A percentile compares a stretch with the other conserved stretches of the same genome.
Conservation (phyloP, 2,113 vertebrate species). For the Microcebus ravelobensis region DNA sequence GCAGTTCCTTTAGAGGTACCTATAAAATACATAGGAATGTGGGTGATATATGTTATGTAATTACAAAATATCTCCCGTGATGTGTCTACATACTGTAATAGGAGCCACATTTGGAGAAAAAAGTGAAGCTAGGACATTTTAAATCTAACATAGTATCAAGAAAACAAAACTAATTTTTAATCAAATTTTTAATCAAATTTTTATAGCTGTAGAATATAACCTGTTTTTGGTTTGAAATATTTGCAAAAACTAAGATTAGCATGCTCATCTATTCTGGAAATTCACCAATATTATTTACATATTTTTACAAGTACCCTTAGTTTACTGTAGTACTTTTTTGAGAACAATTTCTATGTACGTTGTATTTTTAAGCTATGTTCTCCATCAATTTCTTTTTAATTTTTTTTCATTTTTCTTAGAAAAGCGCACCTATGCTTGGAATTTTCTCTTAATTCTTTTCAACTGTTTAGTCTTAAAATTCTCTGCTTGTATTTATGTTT, state of each 20-base stretch:
- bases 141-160: constrained; percentile 9
- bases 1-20: constrained; percentile 85
- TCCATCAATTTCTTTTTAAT: neutral
- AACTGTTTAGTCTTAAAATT: neutral
- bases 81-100: neutral
- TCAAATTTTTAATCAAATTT: neutral
- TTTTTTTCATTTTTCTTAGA: too few species aligned
- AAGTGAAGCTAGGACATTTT: neutral
- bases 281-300: neutral
- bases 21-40: constrained; percentile 63
- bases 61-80: constrained; percentile 34
- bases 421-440: too few species aligned
- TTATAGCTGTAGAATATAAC: neutral
- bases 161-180: neutral
- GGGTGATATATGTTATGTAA: neutral
- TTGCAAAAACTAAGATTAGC: neutral
- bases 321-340: neutral
- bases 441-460: neutral
- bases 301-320: neutral
- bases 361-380: neutral
- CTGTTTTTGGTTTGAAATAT: constrained; percentile 16
- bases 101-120: neutral
- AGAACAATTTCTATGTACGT: constrained; percentile 4
- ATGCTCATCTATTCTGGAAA: constrained; percentile 18
- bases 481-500: neutral